Conservation (phyloP, 30 jellyfish, hydroid and myxozoan species). For the Aurelia aurita complex sp. Pacific region DNA sequence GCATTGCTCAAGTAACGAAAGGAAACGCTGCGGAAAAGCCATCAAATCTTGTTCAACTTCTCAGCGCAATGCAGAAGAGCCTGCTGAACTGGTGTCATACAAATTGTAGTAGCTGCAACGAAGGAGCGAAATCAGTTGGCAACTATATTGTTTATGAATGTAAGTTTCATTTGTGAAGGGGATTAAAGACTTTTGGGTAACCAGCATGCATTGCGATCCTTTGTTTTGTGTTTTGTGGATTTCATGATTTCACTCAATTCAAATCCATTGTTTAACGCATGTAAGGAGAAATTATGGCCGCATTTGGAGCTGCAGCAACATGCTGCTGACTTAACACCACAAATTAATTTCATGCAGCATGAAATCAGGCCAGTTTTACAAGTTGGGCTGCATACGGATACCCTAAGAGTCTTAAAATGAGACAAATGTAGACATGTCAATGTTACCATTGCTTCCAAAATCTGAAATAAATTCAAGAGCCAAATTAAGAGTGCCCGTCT, state of each 20-base stretch:
- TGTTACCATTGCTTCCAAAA: too few species aligned
- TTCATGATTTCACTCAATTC: background rate
- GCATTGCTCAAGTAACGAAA: slow-evolving; percentile 65
- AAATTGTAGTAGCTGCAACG: slow-evolving; percentile 51
- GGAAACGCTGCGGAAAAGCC: slow-evolving; percentile 64
- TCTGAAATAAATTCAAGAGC: too few species aligned
- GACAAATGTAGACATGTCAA: too few species aligned
- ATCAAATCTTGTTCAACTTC: slow-evolving; percentile 77
- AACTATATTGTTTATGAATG: slow-evolving; percentile 66
- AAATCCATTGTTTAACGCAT: background rate
- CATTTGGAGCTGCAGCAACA: background rate
- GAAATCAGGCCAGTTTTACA: too few species aligned
- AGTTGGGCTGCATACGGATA: too few species aligned
- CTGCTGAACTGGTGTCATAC: slow-evolving; percentile 91
- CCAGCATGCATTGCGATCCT: too few species aligned
- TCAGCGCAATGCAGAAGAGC: slow-evolving; percentile 94
- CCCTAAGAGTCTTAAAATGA: too few species aligned
- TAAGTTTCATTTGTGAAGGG: slow-evolving; percentile 26
- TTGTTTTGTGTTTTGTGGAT: background rate
- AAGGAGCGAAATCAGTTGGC: slow-evolving; percentile 47
- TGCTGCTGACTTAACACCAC: too few species aligned
- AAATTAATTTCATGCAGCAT: too few species aligned
- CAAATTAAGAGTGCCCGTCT: too few species aligned
- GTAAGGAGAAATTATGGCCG: background rate
- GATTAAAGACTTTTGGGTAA: background rate